Conservation (phyloP, 2,113 vertebrate species). For the Mastomys natalensis region DNA sequence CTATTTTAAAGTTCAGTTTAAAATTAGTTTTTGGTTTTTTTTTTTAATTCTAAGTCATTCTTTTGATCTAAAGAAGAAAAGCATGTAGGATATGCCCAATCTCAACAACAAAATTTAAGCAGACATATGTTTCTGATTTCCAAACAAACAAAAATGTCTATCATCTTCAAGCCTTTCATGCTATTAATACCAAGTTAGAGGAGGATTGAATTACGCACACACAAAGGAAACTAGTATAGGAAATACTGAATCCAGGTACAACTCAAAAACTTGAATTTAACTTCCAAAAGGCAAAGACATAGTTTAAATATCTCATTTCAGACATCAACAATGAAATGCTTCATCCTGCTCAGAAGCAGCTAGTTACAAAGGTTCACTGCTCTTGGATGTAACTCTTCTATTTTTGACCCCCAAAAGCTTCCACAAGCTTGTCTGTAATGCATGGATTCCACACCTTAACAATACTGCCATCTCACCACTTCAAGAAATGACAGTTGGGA, state of each 20-base stretch:
- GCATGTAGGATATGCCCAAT: slow-evolving; percentile 37
- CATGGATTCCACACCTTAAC: not conserved
- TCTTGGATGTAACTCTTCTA: slow-evolving; percentile 59
- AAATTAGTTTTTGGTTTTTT: slow-evolving; percentile 57
- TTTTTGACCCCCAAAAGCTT: slow-evolving; percentile 52
- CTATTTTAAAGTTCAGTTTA: slow-evolving; percentile 24
- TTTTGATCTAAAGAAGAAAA: slow-evolving; percentile 49
- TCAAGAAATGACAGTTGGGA: not conserved
- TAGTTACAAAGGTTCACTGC: slow-evolving; percentile 47
- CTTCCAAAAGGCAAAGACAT: slow-evolving; percentile 48
- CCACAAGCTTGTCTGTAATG: not conserved
- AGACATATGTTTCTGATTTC: slow-evolving; percentile 55
- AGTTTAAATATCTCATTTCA: slow-evolving; percentile 53
- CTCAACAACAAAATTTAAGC: slow-evolving; percentile 56
- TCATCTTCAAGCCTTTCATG: slow-evolving; percentile 26
- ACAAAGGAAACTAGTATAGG: not conserved
- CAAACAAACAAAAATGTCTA: slow-evolving; percentile 46
- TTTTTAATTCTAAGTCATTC: slow-evolving; percentile 33
- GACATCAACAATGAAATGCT: slow-evolving; percentile 49
- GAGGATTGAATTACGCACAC: slow-evolving; percentile 31
- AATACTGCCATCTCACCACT: not conserved
- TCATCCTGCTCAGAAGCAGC: slow-evolving; percentile 47
- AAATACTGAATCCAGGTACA: slow-evolving; percentile 24
- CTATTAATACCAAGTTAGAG: slow-evolving; percentile 20
- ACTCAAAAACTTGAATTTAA: slow-evolving; percentile 49